Evolutionary conservation across 2,797 vertebrate genomes (phyloP), one percentile per base, ranked within the genome.

Genomic region (Oreortyx pictus): DNA sequence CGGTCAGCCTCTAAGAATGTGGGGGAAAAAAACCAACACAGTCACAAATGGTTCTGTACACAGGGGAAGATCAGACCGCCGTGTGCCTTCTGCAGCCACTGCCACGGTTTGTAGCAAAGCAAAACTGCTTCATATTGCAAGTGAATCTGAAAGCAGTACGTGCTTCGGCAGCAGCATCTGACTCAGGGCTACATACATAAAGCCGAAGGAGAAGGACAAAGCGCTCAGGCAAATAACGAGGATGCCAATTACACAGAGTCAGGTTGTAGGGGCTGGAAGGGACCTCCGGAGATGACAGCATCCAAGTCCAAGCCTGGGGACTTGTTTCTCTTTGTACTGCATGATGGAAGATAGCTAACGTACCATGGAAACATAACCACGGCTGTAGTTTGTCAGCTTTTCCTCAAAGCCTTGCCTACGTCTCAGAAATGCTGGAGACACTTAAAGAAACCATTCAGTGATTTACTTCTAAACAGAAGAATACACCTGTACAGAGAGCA

Each of bases 1-100:
- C 99, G 1, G 99, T 99, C 98, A 99, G 95, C 97, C 98, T 99
- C 99, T 99, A 98, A 35, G 87, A 84, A 67, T 47, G 29, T 91
- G 43, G 23, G 31, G 25, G 18, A n/a, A 74, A 57, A 81, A 10
- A 22, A 2, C 0, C 23, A 6, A 46, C 39, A 39, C 39, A 39
- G 39, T 39, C 39, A 46, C 44, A 56, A 90, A 18, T 4, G 3
- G 33, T 93, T 79, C 23, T 56, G 47, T 79, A 50, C 24, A 7
- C 6, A 0, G 0, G 37, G 35, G 2, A 39, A 37, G n/a, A 33
- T 56, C 67, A 54, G 33, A 18, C 29, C 46, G 49, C 33, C 6
- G 8, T 16, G 10, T 22, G 18, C n/a, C 18, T 20, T 44, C 24
- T 52, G 39, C 15, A 68, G 70, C 19, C 18, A 5, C 33, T 41